phyloP scores from a whole-genome alignment of 2,797 vertebrate genomes.

The Scyliorhinus canicula region DNA sequence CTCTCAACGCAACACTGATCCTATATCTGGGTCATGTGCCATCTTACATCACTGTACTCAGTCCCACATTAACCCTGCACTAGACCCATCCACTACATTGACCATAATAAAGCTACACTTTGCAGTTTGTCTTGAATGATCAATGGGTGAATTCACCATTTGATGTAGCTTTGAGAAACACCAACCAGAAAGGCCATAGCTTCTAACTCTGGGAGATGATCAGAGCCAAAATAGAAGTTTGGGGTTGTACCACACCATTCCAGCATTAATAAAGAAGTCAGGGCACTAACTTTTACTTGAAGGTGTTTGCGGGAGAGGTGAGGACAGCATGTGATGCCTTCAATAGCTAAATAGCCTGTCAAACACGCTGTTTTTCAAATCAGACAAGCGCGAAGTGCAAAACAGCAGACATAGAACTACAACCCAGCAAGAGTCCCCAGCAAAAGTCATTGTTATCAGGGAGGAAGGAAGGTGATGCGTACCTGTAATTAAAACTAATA shows the following conservation, averaged over 20 bases:
- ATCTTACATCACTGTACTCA: no score
- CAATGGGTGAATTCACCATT: not conserved
- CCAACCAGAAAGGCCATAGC: not conserved
- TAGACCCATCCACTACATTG: not conserved
- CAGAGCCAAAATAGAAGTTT: not conserved
- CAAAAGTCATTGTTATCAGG: not conserved
- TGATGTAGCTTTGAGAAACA: not conserved
- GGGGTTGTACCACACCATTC: not conserved
- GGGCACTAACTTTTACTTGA: not conserved
- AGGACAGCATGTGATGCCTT: not conserved
- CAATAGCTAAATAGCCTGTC: not conserved
- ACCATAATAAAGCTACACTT: not conserved
- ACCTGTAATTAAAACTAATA: not conserved
- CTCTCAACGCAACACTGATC: no score
- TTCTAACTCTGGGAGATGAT: not conserved
- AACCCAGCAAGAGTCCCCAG: no score
- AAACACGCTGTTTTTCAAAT: not conserved
- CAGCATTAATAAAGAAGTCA: not conserved
- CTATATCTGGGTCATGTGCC: no score
- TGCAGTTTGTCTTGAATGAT: not conserved
- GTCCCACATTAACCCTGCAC: no score
- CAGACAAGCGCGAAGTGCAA: not conserved
- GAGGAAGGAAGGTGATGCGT: not conserved
- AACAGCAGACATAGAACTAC: not conserved
- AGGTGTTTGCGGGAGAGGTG: not conserved